phyloP scores from a whole-genome alignment of 2,113 vertebrate species.

The Coracopsis vasa region DNA sequence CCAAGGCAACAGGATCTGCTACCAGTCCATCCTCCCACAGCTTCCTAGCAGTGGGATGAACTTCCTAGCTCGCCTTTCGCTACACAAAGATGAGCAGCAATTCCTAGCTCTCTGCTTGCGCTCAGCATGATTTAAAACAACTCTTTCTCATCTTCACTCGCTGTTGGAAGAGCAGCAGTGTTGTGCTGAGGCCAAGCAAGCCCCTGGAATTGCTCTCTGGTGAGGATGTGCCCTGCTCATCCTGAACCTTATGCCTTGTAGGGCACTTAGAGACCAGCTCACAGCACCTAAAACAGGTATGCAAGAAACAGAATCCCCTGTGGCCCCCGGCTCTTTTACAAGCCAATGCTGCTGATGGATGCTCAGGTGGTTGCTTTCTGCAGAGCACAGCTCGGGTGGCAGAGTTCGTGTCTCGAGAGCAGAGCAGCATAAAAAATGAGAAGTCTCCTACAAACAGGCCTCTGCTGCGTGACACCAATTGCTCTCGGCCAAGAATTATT shows the following conservation, averaged over 20 bases:
- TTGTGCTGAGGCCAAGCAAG: rapidly evolving
- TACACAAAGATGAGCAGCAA: rapidly evolving
- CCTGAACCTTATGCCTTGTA: neutral
- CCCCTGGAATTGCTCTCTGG: neutral
- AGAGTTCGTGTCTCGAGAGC: neutral
- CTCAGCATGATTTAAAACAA: neutral
- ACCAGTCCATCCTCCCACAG: neutral
- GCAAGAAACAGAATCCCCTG: neutral
- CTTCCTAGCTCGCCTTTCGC: no score
- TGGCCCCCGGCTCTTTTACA: neutral
- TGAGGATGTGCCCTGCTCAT: neutral
- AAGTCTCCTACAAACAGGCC: neutral
- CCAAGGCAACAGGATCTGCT: neutral
- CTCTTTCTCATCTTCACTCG: rapidly evolving
- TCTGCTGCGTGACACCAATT: neutral
- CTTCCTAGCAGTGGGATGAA: neutral
- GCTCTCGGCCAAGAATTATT: conserved; percentile 14
- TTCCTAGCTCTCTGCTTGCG: neutral
- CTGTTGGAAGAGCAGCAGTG: neutral
- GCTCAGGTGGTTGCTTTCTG: neutral
- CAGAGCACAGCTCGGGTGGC: neutral
- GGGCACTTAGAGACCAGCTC: neutral
- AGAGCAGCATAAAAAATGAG: neutral
- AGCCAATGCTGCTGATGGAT: neutral
- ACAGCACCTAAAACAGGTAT: neutral